A percentile compares a stretch with the other conserved stretches of the same genome.
Conservation (phyloP, 2,797 vertebrate genomes). For the Astyanax mexicanus region DNA sequence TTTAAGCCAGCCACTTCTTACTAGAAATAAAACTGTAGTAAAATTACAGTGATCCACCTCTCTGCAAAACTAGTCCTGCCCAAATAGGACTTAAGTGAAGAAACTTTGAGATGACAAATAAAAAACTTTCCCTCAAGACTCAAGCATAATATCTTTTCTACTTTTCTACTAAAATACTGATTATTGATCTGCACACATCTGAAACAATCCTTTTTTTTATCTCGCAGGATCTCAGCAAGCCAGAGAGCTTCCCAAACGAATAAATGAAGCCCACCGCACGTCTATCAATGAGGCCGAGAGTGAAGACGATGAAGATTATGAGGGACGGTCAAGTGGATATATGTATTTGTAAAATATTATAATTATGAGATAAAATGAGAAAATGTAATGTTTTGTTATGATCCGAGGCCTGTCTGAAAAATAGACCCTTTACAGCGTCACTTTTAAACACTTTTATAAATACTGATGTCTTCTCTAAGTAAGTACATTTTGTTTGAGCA, state of each 20-base stretch:
- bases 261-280: slow-evolving; percentile 45
- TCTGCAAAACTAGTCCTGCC: no score
- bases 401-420: slow-evolving; percentile 22
- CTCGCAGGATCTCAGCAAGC: slow-evolving; percentile 50
- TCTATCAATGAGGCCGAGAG: slow-evolving; percentile 50
- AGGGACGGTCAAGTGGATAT: slow-evolving; percentile 59
- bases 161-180: neutral
- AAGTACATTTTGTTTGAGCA: slow-evolving; percentile 25
- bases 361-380: slow-evolving; percentile 27
- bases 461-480: slow-evolving; percentile 15
- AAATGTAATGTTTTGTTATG: slow-evolving; percentile 20
- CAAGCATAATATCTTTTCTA: neutral
- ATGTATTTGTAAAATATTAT: slow-evolving; percentile 50
- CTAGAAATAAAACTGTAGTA: no score
- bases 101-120: neutral
- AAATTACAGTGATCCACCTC: no score
- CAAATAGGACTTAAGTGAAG: no score
- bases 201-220: neutral
- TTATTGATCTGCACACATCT: no score
- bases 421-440: slow-evolving; percentile 16
- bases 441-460: slow-evolving; percentile 26
- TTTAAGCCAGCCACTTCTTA: no score
- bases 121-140: neutral
- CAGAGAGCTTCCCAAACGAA: slow-evolving; percentile 33
- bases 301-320: slow-evolving; percentile 64